phyloP scores from a whole-genome alignment of 2,113 vertebrate genomes.

The Colius striatus region DNA sequence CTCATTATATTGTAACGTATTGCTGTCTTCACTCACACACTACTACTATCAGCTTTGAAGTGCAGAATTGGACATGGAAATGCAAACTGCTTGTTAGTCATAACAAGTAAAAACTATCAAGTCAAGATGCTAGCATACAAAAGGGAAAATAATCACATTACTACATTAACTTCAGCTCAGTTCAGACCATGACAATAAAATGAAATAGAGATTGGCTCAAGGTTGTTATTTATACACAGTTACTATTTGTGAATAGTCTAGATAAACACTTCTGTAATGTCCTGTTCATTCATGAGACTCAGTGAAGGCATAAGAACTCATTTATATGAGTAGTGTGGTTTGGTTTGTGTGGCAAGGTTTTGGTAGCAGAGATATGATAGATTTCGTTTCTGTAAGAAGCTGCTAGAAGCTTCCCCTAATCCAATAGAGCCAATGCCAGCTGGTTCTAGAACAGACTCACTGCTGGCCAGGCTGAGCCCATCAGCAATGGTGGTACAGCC shows the following conservation, averaged over 20 bases:
- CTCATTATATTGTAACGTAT: neutral
- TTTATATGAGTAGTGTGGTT: neutral
- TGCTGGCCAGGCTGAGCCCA: rapidly evolving
- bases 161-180: neutral
- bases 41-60: neutral
- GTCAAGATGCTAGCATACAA: neutral
- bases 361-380: neutral
- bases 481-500: rapidly evolving
- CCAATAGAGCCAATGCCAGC: neutral
- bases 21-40: neutral
- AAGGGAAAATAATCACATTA: neutral
- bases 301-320: neutral
- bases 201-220: neutral
- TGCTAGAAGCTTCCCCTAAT: neutral
- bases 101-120: neutral
- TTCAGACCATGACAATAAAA: neutral
- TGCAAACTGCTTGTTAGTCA: neutral
- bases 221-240: neutral
- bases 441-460: rapidly evolving
- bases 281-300: neutral
- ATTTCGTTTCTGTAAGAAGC: neutral
- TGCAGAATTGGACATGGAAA: neutral
- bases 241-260: neutral
- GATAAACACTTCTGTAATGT: neutral
- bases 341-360: neutral